Evolutionary conservation across 2,888 invertebrate species (phyloP).

Genomic region (Oasisia sp.): DNA sequence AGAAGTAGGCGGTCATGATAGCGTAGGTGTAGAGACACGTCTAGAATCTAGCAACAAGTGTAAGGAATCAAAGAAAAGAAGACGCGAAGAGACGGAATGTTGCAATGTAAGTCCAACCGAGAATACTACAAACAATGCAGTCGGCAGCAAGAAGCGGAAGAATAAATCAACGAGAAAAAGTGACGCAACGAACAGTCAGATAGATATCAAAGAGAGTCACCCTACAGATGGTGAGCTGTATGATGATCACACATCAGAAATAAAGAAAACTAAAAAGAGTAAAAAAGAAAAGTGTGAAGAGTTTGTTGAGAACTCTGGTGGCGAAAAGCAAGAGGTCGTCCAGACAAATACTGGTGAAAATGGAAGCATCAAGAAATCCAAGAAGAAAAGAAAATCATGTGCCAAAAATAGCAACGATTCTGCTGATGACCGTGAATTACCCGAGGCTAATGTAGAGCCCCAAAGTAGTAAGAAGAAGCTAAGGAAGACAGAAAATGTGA

Average conservation of each 20-base stretch:
- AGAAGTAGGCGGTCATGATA: background rate
- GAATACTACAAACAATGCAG: background rate
- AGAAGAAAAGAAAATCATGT: background rate
- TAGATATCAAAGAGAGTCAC: background rate
- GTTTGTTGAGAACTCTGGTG: background rate
- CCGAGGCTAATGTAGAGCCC: background rate
- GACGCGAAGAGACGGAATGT: slow-evolving; percentile 20
- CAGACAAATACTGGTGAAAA: slow-evolving; percentile 27
- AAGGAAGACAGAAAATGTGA: slow-evolving; percentile 22
- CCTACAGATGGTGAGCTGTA: slow-evolving; percentile 20
- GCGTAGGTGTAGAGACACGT: slow-evolving; percentile 30
- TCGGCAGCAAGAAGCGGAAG: background rate
- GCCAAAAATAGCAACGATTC: background rate
- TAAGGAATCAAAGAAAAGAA: slow-evolving; percentile 23
- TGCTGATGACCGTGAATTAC: background rate
- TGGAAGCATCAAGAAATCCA: slow-evolving; percentile 13
- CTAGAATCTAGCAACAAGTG: slow-evolving; percentile 30
- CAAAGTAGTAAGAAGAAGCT: slow-evolving; percentile 21
- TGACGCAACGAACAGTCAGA: background rate
- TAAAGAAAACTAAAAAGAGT: slow-evolving; percentile 29
- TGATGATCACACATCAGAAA: slow-evolving; percentile 24
- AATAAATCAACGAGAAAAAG: background rate
- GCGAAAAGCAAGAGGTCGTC: slow-evolving; percentile 18
- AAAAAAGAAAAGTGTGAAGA: slow-evolving; percentile 21
- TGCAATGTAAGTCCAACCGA: background rate